Evolutionary conservation across 53 echinoderm and acorn worm species (phyloP).

Genomic region (Echinarachnius parma): DNA sequence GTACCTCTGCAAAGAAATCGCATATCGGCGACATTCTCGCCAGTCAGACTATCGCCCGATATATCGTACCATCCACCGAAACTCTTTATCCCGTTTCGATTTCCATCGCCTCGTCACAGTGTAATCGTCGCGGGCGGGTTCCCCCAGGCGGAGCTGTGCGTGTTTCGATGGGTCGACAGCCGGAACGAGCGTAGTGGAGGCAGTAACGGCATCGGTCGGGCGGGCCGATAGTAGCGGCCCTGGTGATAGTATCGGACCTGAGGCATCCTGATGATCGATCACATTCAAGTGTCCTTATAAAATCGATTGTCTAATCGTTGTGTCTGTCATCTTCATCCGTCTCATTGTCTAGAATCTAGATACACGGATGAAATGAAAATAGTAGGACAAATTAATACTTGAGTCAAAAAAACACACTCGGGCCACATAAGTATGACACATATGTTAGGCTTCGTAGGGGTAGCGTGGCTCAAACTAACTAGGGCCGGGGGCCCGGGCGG

Average conservation of each 20-base stretch:
- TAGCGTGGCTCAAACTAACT: too few relatives aligned
- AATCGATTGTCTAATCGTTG: background rate
- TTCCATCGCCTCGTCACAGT: constrained; percentile 14
- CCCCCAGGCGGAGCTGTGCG: constrained; percentile 12
- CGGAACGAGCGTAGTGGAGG: constrained; percentile 64
- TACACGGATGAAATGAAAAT: too few relatives aligned
- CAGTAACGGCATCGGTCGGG: constrained; percentile 67
- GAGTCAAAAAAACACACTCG: too few relatives aligned
- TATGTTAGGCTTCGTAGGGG: too few relatives aligned
- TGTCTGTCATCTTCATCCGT: too few relatives aligned
- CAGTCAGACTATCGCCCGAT: constrained; percentile 63
- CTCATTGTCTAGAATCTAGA: too few relatives aligned
- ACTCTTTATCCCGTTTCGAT: constrained; percentile 35
- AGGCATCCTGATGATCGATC: constrained; percentile 37
- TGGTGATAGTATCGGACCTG: constrained; percentile 73
- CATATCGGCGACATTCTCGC: constrained; percentile 77
- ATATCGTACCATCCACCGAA: constrained; percentile 61
- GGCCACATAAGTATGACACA: too few relatives aligned
- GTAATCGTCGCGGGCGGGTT: constrained; percentile 10
- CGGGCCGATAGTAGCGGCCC: constrained; percentile 70
- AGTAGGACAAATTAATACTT: too few relatives aligned
- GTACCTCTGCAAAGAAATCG: constrained; percentile 82
- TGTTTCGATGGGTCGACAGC: constrained; percentile 10
- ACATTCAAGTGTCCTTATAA: constrained; percentile 14
- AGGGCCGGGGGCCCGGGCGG: too few relatives aligned